A percentile compares a stretch with the other conserved stretches of the same genome.
Conservation (phyloP, 2,888 invertebrate genomes). For the Vanessa cardui region DNA sequence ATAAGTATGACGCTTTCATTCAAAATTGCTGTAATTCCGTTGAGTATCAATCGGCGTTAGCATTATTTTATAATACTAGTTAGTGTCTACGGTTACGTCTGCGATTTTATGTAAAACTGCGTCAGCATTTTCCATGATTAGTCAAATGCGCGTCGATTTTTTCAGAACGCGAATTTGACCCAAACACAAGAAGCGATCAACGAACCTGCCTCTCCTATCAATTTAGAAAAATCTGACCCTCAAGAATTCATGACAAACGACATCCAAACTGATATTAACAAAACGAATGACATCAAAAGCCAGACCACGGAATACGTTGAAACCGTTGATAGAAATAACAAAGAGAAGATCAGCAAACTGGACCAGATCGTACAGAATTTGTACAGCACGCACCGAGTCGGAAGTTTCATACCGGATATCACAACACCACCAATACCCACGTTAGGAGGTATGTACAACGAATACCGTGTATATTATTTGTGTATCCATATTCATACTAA, state of each 20-base stretch:
- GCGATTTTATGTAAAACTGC: too few relatives aligned
- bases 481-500: too few relatives aligned
- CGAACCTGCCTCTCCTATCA: slow-evolving; percentile 51
- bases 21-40: too few relatives aligned
- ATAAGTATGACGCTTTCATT: too few relatives aligned
- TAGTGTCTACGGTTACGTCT: too few relatives aligned
- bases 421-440: slow-evolving; percentile 49
- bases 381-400: slow-evolving; percentile 73
- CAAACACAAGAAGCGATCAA: slow-evolving; percentile 51
- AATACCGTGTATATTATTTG: not conserved
- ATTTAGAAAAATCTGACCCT: slow-evolving; percentile 50
- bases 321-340: slow-evolving; percentile 53
- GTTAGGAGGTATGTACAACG: slow-evolving; percentile 50
- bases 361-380: slow-evolving; percentile 77
- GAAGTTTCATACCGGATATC: slow-evolving; percentile 52
- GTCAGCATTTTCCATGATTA: too few relatives aligned
- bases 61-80: too few relatives aligned
- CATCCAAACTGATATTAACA: slow-evolving; percentile 44
- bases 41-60: too few relatives aligned
- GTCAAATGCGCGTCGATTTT: slow-evolving; percentile 19
- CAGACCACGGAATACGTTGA: slow-evolving; percentile 34
- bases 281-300: slow-evolving; percentile 48
- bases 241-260: slow-evolving; percentile 44
- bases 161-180: slow-evolving; percentile 67
- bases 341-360: slow-evolving; percentile 72